A percentile compares a stretch with the other conserved stretches of the same genome.
Evolutionary conservation across 2,797 vertebrate species (phyloP).

Genomic region (Lithobates pipiens): DNA sequence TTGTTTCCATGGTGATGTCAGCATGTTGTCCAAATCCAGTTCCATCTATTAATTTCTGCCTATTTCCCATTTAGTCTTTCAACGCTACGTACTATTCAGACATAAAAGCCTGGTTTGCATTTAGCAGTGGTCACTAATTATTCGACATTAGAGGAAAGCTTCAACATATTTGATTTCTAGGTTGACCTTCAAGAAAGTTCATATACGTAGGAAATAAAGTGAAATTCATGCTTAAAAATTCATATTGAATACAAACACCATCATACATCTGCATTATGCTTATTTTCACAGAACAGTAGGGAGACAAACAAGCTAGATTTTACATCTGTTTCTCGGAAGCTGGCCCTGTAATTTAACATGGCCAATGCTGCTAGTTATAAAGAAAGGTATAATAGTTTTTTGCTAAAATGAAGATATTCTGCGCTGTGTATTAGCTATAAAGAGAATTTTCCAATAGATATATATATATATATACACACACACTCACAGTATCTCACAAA

Average conservation of each 20-base stretch:
- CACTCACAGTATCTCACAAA: too few species aligned
- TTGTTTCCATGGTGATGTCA: slow-evolving; percentile 18
- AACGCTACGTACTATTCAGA: neutral
- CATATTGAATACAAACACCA: neutral
- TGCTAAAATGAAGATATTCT: too few species aligned
- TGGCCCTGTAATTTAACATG: neutral
- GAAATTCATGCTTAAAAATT: neutral
- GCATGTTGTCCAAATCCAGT: neutral
- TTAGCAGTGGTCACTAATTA: neutral
- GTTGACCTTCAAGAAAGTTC: neutral
- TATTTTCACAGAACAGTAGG: neutral
- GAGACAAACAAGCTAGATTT: neutral
- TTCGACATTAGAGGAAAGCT: neutral
- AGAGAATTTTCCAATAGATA: too few species aligned
- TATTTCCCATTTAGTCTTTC: neutral
- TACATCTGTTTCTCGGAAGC: neutral
- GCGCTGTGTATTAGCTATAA: too few species aligned
- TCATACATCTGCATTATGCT: neutral
- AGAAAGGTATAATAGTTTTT: too few species aligned
- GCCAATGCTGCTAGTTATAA: neutral
- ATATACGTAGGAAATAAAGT: neutral
- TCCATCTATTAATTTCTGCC: neutral
- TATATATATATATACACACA: too few species aligned
- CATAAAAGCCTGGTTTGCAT: neutral
- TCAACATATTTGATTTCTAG: too few species aligned